Conservation (phyloP, 2,113 vertebrate species). For the Arenaria interpres region DNA sequence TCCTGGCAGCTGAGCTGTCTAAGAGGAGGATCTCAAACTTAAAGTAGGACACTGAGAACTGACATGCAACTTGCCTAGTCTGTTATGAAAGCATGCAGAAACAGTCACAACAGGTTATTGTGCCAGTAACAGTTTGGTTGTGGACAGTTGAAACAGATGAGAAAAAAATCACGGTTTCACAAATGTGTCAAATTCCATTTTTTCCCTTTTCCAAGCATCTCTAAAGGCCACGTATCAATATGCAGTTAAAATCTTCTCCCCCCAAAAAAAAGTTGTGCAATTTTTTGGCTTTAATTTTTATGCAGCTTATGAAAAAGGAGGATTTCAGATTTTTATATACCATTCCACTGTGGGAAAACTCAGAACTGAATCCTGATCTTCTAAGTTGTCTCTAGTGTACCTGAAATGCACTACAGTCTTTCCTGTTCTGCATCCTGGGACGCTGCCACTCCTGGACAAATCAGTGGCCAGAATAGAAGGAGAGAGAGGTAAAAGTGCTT, state of each 20-base stretch:
- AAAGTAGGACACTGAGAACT: slow-evolving; percentile 3
- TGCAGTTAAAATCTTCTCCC: not conserved
- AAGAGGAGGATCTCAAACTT: slow-evolving; percentile 7
- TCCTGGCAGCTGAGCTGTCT: not conserved
- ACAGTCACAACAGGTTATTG: not conserved
- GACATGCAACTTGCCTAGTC: not conserved
- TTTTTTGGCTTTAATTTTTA: not conserved
- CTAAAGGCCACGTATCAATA: not conserved
- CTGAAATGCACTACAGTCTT: not conserved
- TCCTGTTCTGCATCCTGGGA: not conserved
- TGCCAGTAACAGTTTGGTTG: not conserved
- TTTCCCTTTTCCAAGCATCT: not conserved
- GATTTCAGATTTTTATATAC: not conserved
- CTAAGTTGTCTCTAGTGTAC: not conserved
- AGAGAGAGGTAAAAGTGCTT: not conserved
- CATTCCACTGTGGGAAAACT: not conserved
- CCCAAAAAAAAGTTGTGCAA: not conserved
- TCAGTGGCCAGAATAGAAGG: not conserved
- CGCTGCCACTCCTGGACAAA: not conserved
- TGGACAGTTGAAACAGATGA: not conserved
- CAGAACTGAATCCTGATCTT: not conserved
- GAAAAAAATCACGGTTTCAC: not conserved
- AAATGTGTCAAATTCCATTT: not conserved
- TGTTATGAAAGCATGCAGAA: not conserved
- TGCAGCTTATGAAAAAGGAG: not conserved